Percentiles rank a stretch among this genome's conserved stretches.
phyloP scores from a whole-genome alignment of 2,888 invertebrate genomes.

The Drosophila atripex region DNA sequence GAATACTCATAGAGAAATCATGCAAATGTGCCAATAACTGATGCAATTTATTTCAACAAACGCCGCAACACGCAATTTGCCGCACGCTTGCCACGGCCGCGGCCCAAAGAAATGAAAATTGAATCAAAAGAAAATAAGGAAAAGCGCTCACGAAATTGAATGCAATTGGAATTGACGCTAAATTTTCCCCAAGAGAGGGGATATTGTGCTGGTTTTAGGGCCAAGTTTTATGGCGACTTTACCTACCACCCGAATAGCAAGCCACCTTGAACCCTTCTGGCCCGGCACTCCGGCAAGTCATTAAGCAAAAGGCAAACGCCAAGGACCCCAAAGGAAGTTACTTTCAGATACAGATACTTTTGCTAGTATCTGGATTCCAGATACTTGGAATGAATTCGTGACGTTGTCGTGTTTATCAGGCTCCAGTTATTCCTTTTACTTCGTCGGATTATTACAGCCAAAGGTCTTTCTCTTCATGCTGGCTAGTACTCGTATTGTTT shows the following conservation, averaged over 20 bases:
- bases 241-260: not conserved
- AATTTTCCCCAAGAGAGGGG: slow-evolving; percentile 4
- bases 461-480: slow-evolving; percentile 3
- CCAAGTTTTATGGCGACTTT: slow-evolving; percentile 24
- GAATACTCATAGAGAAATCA: slow-evolving; percentile 37
- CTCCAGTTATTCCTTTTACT: slow-evolving; percentile 34
- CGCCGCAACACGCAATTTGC: slow-evolving; percentile 47
- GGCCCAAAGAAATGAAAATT: slow-evolving; percentile 28
- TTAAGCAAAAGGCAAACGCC: slow-evolving; percentile 68
- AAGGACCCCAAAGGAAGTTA: slow-evolving; percentile 49
- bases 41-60: slow-evolving; percentile 55
- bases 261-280: slow-evolving; percentile 32
- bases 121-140: slow-evolving; percentile 32
- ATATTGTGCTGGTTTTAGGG: slow-evolving; percentile 8
- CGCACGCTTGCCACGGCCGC: slow-evolving; percentile 13
- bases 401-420: slow-evolving; percentile 76
- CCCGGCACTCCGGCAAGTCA: slow-evolving; percentile 58
- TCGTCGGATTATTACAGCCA: slow-evolving; percentile 34
- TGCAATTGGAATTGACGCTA: slow-evolving; percentile 31
- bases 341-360: slow-evolving; percentile 35
- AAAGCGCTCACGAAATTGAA: slow-evolving; percentile 28
- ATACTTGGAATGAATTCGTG: slow-evolving; percentile 49
- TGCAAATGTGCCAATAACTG: slow-evolving; percentile 61
- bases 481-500: slow-evolving; percentile 18
- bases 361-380: slow-evolving; percentile 5